Percentiles rank a stretch among this genome's conserved stretches.
Evolutionary conservation across 1,140 invertebrate species (phyloP).

Genomic region (Macrobrachium rosenbergii): DNA sequence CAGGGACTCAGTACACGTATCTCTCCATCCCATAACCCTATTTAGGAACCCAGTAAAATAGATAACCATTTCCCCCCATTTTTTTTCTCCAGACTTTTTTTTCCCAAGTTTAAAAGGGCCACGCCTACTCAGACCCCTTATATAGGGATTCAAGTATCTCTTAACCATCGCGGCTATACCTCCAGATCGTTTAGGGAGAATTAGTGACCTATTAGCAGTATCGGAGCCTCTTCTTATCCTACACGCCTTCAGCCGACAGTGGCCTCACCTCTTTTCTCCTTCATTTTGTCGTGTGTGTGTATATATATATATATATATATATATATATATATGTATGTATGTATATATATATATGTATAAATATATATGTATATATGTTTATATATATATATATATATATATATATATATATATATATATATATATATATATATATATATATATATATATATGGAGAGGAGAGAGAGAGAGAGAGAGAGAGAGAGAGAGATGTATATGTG

Average conservation of each 20-base stretch:
- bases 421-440: neutral
- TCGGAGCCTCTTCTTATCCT: neutral
- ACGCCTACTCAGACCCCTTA: neutral
- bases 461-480: no score
- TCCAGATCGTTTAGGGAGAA: conserved; percentile 9
- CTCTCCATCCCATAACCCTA: no score
- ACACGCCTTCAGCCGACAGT: neutral
- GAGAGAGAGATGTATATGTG: no score
- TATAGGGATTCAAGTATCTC: neutral
- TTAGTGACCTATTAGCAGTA: conserved; percentile 23
- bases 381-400: neutral
- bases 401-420: neutral
- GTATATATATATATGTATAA: neutral
- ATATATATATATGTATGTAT: neutral
- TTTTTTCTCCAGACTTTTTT: no score
- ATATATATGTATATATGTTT: neutral
- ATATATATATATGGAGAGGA: neutral
- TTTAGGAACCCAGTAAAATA: no score
- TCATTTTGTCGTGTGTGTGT: neutral
- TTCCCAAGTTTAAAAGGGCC: no score
- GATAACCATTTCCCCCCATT: no score
- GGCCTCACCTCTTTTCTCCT: neutral
- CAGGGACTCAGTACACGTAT: no score
- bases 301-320: neutral
- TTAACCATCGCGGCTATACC: neutral